A percentile compares a stretch with the other conserved stretches of the same genome.
Evolutionary conservation across 2,797 vertebrate species (phyloP).

Genomic region (Setipinna tenuifilis): DNA sequence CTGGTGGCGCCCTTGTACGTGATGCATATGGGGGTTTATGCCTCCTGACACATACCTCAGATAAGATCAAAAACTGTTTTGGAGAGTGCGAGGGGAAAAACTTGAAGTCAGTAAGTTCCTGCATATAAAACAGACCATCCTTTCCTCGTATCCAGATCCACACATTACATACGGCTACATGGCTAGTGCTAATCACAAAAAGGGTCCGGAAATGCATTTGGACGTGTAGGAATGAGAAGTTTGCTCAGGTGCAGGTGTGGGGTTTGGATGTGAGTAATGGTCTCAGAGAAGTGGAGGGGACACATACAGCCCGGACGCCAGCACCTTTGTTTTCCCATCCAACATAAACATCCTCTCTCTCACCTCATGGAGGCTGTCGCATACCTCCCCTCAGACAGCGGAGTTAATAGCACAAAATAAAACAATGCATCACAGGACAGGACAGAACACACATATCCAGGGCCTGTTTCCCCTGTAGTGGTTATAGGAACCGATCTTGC

Average conservation of each 20-base stretch:
- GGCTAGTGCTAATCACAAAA: not conserved
- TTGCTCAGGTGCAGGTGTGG: conserved; percentile 31
- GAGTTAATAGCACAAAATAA: not conserved
- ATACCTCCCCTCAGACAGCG: not conserved
- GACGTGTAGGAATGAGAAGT: conserved; percentile 5
- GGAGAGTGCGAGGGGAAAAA: not conserved
- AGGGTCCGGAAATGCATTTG: not conserved
- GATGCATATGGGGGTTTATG: conserved; percentile 11
- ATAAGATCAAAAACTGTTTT: conserved; percentile 19
- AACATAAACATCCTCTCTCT: conserved; percentile 42
- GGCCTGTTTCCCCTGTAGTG: not conserved
- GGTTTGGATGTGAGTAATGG: conserved; percentile 37
- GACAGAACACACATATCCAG: not conserved
- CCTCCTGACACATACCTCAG: conserved; percentile 15
- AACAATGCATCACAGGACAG: not conserved
- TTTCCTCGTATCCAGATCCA: not conserved
- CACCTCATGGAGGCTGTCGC: conserved; percentile 35
- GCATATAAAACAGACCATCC: conserved; percentile 12
- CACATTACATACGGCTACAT: not conserved
- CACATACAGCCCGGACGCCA: conserved; percentile 38
- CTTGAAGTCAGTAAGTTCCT: not conserved
- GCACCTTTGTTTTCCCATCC: conserved; percentile 40
- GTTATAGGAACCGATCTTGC: conserved; percentile 16
- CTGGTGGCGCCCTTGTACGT: not conserved
- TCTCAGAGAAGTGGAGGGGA: conserved; percentile 21